phyloP scores from a whole-genome alignment of 2,888 invertebrate species.

The Parnassius smintheus region DNA sequence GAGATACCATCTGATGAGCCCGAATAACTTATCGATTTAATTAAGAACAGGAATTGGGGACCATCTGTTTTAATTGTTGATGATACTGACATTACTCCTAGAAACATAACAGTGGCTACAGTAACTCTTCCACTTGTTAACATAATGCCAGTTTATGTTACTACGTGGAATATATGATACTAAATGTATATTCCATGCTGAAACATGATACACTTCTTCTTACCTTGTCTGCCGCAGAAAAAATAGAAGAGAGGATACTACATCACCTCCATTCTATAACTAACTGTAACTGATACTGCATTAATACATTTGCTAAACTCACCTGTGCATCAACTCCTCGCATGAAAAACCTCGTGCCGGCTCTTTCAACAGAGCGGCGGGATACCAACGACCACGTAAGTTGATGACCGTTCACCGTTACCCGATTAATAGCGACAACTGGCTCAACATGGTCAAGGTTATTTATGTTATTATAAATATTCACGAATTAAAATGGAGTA shows the following conservation, averaged over 20 bases:
- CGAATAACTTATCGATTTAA: constrained; percentile 88
- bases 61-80: constrained; percentile 96
- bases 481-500: neutral
- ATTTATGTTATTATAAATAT: constrained; percentile 2
- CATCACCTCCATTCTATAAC: constrained; percentile 84
- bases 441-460: constrained; percentile 21
- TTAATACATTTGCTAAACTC: constrained; percentile 5
- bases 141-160: constrained; percentile 97
- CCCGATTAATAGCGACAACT: constrained; percentile 89
- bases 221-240: constrained; percentile 90
- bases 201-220: constrained; percentile 97
- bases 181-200: constrained; percentile 98
- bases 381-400: constrained; percentile 95
- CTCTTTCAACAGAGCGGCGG: constrained; percentile 91
- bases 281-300: constrained; percentile 28
- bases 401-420: constrained; percentile 89
- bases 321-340: constrained; percentile 91
- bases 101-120: constrained; percentile 92
- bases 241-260: constrained; percentile 89
- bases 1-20: constrained; percentile 92
- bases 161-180: too few relatives aligned
- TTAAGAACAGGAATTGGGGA: constrained; percentile 95
- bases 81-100: constrained; percentile 91
- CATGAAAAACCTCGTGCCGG: constrained; percentile 94
- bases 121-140: constrained; percentile 91